Conservation (phyloP, 2,797 vertebrate species). For the Etheostoma nigrum region DNA sequence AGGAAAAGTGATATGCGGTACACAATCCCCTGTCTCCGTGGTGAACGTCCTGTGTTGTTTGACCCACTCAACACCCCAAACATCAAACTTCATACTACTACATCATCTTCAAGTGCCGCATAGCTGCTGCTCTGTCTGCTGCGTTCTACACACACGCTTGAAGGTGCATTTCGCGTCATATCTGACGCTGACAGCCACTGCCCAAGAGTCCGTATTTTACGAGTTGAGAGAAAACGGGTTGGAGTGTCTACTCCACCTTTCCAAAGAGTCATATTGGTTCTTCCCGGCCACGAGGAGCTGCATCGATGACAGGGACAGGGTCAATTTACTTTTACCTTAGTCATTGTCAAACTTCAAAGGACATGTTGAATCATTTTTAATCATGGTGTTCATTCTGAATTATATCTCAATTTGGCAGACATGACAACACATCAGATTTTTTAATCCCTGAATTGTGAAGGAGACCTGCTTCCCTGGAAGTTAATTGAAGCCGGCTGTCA, state of each 20-base stretch:
- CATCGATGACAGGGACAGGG: neutral
- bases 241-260: conserved; percentile 18
- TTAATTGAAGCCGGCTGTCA: conserved; percentile 58
- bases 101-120: too few relatives aligned
- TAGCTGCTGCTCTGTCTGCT: too few relatives aligned
- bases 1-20: too few relatives aligned
- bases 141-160: too few relatives aligned
- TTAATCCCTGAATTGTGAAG: conserved; percentile 36
- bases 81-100: too few relatives aligned
- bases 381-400: conserved; percentile 25
- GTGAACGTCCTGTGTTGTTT: too few relatives aligned
- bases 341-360: conserved; percentile 33
- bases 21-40: too few relatives aligned
- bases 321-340: conserved; percentile 35
- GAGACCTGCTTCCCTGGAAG: conserved; percentile 44
- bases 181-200: too few relatives aligned
- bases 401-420: conserved; percentile 48
- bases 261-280: neutral
- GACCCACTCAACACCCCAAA: too few relatives aligned
- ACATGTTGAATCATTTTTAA: conserved; percentile 37
- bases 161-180: too few relatives aligned
- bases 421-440: conserved; percentile 28
- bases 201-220: too few relatives aligned
- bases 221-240: too few relatives aligned
- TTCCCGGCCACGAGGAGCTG: neutral